Evolutionary conservation across 2,888 invertebrate species (phyloP).

Genomic region (Strigamia transsilvanica): DNA sequence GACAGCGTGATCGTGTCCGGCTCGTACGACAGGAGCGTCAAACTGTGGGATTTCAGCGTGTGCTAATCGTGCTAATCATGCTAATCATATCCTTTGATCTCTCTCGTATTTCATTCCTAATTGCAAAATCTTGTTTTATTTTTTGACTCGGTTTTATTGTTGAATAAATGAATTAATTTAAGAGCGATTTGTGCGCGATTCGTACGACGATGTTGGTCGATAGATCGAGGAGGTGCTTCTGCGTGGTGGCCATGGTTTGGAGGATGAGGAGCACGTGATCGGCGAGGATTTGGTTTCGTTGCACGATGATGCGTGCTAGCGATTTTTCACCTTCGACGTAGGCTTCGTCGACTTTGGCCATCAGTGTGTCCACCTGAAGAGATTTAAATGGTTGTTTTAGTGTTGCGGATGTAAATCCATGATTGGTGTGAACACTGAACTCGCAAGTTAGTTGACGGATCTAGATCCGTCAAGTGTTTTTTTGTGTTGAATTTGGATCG

Average conservation of each 20-base stretch:
- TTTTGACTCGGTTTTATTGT: background rate
- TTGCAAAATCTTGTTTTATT: background rate
- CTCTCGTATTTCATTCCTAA: background rate
- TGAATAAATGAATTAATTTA: background rate
- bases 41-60: slow-evolving; percentile 67
- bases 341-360: background rate
- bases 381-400: background rate
- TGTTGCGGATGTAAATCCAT: too few relatives aligned
- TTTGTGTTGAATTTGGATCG: too few relatives aligned
- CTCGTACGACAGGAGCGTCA: slow-evolving; percentile 68
- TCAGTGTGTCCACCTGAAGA: background rate
- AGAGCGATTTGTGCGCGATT: background rate
- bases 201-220: background rate
- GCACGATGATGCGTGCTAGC: background rate
- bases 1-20: slow-evolving; percentile 68
- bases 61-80: slow-evolving; percentile 57
- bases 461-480: too few relatives aligned
- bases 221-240: background rate
- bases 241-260: background rate
- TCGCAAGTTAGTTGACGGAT: too few relatives aligned
- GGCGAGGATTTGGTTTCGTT: background rate
- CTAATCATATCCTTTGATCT: slow-evolving; percentile 1
- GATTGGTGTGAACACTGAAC: too few relatives aligned
- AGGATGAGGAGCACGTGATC: background rate
- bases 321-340: background rate